These are phyloP conservation scores for Urechis unicinctus DNA, from an alignment of 2,888 invertebrate genomes.

Conservation along the genomic window DNA sequence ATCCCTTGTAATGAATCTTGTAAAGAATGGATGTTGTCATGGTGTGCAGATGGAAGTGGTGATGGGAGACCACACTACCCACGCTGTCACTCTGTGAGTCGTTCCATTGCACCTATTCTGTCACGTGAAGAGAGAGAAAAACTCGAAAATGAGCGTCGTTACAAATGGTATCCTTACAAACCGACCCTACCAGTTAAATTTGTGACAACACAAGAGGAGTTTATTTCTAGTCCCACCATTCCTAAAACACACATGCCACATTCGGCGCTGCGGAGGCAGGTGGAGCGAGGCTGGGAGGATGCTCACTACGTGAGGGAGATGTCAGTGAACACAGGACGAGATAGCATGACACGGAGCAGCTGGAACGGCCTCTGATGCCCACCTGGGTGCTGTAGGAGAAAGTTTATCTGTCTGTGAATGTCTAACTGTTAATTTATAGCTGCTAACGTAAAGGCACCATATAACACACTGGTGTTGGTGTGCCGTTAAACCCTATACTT, in stretches of 20 bases:
- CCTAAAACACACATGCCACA: slow-evolving; percentile 47
- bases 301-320: slow-evolving; percentile 38
- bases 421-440: too few relatives aligned
- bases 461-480: too few relatives aligned
- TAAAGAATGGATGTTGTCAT: too few relatives aligned
- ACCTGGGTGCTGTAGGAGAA: too few relatives aligned
- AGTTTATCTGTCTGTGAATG: too few relatives aligned
- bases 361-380: too few relatives aligned
- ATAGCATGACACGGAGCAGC: slow-evolving; percentile 33
- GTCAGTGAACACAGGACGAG: slow-evolving; percentile 37
- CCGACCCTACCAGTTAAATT: slow-evolving; percentile 26
- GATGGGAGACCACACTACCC: slow-evolving; percentile 12
- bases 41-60: too few relatives aligned
- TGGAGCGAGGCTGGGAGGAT: slow-evolving; percentile 36
- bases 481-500: too few relatives aligned
- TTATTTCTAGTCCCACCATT: slow-evolving; percentile 36
- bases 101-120: not conserved
- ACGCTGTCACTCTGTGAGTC: not conserved
- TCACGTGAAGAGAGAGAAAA: too few relatives aligned
- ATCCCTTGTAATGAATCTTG: too few relatives aligned
- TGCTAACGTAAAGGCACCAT: too few relatives aligned
- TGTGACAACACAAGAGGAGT: slow-evolving; percentile 26
- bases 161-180: slow-evolving; percentile 11
- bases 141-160: not conserved
- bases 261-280: slow-evolving; percentile 32